A percentile compares a stretch with the other conserved stretches of the same genome.
Evolutionary conservation across 2,888 invertebrate species (phyloP).

Genomic region (Catocala sponsa): DNA sequence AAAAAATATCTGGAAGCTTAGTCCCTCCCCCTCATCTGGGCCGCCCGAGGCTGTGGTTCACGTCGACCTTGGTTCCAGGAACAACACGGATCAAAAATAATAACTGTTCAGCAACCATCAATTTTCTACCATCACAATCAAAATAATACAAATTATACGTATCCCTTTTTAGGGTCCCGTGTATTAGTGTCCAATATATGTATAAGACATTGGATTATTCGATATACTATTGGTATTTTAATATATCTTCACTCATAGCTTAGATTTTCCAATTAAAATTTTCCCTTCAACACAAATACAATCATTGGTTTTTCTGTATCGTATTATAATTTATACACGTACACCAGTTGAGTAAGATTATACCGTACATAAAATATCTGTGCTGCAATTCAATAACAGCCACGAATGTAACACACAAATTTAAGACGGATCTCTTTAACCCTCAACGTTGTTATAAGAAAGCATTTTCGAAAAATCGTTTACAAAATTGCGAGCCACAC

Average conservation of each 20-base stretch:
- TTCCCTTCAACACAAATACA: neutral
- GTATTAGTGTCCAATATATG: neutral
- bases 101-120: slow-evolving; percentile 69
- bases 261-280: neutral
- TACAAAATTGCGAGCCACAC: slow-evolving; percentile 53
- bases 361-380: too few species aligned
- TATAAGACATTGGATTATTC: too few species aligned
- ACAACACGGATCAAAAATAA: slow-evolving; percentile 71
- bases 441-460: neutral
- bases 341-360: too few species aligned
- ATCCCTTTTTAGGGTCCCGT: slow-evolving; percentile 58
- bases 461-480: slow-evolving; percentile 34
- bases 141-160: slow-evolving; percentile 80
- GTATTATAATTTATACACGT: neutral
- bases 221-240: too few species aligned
- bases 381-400: too few species aligned
- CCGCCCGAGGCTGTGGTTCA: slow-evolving; percentile 62
- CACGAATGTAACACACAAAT: too few species aligned
- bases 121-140: slow-evolving; percentile 81
- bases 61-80: slow-evolving; percentile 74
- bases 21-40: slow-evolving; percentile 71
- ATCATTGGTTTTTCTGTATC: slow-evolving; percentile 1
- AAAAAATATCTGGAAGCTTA: slow-evolving; percentile 68
- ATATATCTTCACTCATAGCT: too few species aligned
- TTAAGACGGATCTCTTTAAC: neutral